Evolutionary conservation across 2,888 invertebrate genomes (phyloP).

Genomic region (Lithophane leautieri): DNA sequence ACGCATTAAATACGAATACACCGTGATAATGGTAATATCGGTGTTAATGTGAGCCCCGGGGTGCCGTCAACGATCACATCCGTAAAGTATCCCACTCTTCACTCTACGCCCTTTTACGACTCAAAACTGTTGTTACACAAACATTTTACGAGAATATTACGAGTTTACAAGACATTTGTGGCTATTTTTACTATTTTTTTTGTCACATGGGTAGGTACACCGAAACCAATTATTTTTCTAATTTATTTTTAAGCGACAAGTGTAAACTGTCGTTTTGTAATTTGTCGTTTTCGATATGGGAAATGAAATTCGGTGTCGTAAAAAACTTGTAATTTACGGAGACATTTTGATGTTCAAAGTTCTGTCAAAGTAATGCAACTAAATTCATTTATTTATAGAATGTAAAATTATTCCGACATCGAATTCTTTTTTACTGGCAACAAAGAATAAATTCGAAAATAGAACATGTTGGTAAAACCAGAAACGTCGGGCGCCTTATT

Average conservation of each 20-base stretch:
- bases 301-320: conserved; percentile 54
- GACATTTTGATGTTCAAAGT: conserved; percentile 53
- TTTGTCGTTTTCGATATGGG: conserved; percentile 51
- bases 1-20: conserved; percentile 62
- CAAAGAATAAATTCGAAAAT: conserved; percentile 43
- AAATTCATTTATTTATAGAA: conserved; percentile 37
- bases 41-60: conserved; percentile 70
- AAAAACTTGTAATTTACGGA: conserved; percentile 47
- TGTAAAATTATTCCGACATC: conserved; percentile 22
- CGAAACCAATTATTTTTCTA: conserved; percentile 69
- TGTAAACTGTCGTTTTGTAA: conserved; percentile 60
- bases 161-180: conserved; percentile 49
- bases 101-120: conserved; percentile 53
- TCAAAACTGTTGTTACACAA: conserved; percentile 51
- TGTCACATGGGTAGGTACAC: conserved; percentile 30
- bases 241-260: conserved; percentile 65
- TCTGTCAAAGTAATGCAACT: conserved; percentile 38
- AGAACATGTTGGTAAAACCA: conserved; percentile 33
- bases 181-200: conserved; percentile 40
- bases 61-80: conserved; percentile 68
- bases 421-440: conserved; percentile 11
- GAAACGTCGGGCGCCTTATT: conserved; percentile 42
- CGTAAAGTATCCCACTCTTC: conserved; percentile 53
- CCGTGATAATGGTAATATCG: conserved; percentile 67
- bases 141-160: conserved; percentile 58